Percentiles rank a stretch among this genome's conserved stretches.
These are phyloP conservation scores for Podarcis lilfordi DNA, from an alignment of 2,797 vertebrate genomes.

Conservation along the genomic window DNA sequence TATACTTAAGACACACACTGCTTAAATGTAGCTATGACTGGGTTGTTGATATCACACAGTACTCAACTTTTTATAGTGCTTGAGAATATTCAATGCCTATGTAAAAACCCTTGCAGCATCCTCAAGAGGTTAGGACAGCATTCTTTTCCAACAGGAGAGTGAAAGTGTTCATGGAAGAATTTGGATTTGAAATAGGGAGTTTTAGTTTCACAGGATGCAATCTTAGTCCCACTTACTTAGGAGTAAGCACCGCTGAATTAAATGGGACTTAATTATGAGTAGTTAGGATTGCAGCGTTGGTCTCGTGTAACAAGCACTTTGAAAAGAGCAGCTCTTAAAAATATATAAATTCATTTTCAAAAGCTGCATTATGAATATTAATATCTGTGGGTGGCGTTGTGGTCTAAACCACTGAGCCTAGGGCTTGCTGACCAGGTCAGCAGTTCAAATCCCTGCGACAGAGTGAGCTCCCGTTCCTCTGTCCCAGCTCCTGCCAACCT, in stretches of 20 bases:
- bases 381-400: too few relatives aligned
- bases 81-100: not conserved
- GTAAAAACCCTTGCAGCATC: not conserved
- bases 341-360: too few relatives aligned
- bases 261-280: too few relatives aligned
- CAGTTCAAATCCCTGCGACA: too few relatives aligned
- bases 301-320: not conserved
- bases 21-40: not conserved
- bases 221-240: not conserved
- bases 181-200: not conserved
- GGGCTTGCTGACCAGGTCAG: too few relatives aligned
- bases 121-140: not conserved
- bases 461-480: too few relatives aligned
- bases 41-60: not conserved
- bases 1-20: not conserved
- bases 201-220: not conserved
- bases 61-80: not conserved
- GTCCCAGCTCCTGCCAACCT: too few relatives aligned
- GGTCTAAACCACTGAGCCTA: too few relatives aligned
- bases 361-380: too few relatives aligned
- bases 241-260: not conserved
- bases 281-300: too few relatives aligned
- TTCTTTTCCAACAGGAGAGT: not conserved
- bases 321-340: not conserved
- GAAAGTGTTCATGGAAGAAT: not conserved